phyloP scores from a whole-genome alignment of 2,797 vertebrate genomes.

The Galaxias olidus region DNA sequence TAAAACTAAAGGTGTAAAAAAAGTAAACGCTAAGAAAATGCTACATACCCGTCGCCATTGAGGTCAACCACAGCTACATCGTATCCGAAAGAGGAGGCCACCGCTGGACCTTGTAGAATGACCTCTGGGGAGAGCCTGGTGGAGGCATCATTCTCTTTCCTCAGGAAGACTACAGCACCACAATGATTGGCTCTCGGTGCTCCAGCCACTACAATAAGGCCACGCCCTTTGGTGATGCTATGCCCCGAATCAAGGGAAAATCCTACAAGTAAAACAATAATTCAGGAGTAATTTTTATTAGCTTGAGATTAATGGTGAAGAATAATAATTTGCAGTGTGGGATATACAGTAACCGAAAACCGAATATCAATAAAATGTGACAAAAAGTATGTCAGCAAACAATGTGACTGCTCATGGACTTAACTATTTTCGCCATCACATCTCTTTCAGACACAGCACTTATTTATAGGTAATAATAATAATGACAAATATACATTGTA shows the following conservation, averaged over 20 bases:
- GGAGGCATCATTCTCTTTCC: conserved; percentile 71
- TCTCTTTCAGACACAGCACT: conserved; percentile 90
- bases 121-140: conserved; percentile 72
- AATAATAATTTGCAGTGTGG: too few relatives aligned
- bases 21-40: neutral
- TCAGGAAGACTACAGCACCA: conserved; percentile 89
- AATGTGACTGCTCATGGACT: too few relatives aligned
- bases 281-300: too few relatives aligned
- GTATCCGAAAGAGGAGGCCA: conserved; percentile 96
- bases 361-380: too few relatives aligned
- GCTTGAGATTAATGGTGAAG: too few relatives aligned
- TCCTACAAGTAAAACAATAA: too few relatives aligned
- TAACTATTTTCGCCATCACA: conserved; percentile 89
- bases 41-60: conserved; percentile 86
- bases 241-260: conserved; percentile 95
- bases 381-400: too few relatives aligned
- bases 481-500: neutral
- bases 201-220: conserved; percentile 91
- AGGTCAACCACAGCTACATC: conserved; percentile 94
- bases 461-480: conserved; percentile 84
- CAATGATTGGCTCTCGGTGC: conserved; percentile 94
- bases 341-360: too few relatives aligned
- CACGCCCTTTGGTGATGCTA: conserved; percentile 78
- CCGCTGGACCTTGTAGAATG: conserved; percentile 86
- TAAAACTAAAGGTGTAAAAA: neutral